Percentiles rank a stretch among this genome's conserved stretches.
These are phyloP conservation scores for Nudaria mundana DNA, from an alignment of 2,888 invertebrate genomes.

Conservation along the genomic window DNA sequence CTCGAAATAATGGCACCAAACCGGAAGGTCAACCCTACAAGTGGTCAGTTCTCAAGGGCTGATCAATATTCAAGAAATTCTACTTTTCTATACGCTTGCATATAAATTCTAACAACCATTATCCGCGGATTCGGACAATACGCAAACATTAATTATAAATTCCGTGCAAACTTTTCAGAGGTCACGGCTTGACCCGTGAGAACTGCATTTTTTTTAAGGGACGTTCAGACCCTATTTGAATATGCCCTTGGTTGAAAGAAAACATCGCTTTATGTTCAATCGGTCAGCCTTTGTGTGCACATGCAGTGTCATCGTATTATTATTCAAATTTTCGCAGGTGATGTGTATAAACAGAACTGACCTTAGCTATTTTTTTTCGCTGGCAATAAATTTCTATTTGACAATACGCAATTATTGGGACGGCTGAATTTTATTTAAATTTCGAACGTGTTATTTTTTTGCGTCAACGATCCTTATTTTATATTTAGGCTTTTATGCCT, in stretches of 20 bases:
- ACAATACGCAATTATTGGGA: conserved; percentile 31
- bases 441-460: conserved; percentile 1
- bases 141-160: conserved; percentile 76
- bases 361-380: conserved; percentile 47
- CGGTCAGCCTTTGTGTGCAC: conserved; percentile 61
- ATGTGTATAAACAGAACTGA: conserved; percentile 63
- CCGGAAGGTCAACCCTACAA: conserved; percentile 58
- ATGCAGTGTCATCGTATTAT: conserved; percentile 64
- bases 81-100: conserved; percentile 62
- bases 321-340: conserved; percentile 72
- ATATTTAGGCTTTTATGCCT: background rate
- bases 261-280: conserved; percentile 57
- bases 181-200: conserved; percentile 79
- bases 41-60: conserved; percentile 59
- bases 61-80: conserved; percentile 77
- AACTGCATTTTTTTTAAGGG: conserved; percentile 49
- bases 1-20: conserved; percentile 34
- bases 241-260: conserved; percentile 71
- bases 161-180: conserved; percentile 63
- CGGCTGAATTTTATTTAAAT: conserved; percentile 17
- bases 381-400: conserved; percentile 24
- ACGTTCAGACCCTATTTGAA: conserved; percentile 74
- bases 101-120: conserved; percentile 61
- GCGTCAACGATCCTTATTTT: background rate
- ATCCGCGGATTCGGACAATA: conserved; percentile 68